These are phyloP conservation scores for Aspidoscelis tigris DNA, from an alignment of 2,113 vertebrate genomes.

Conservation along the genomic window DNA sequence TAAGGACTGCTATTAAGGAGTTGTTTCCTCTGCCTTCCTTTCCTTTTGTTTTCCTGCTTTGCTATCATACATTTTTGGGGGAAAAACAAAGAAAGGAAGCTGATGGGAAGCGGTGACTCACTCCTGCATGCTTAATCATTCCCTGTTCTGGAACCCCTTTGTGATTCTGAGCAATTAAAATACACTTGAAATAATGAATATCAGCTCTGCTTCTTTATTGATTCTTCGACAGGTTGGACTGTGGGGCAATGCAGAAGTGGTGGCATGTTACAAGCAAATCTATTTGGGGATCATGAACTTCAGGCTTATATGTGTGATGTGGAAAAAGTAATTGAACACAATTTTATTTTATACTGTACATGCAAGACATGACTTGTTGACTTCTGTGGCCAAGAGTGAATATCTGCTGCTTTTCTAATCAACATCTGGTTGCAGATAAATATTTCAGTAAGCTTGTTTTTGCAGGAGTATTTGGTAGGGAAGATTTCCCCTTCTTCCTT, in stretches of 20 bases:
- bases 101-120: not conserved
- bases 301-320: accelerated
- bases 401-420: not conserved
- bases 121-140: not conserved
- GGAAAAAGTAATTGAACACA: not conserved
- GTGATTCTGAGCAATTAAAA: not conserved
- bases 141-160: not conserved
- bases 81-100: not conserved
- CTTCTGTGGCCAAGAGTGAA: not conserved
- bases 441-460: not conserved
- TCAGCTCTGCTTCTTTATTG: not conserved
- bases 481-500: too few relatives aligned
- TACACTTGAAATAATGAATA: accelerated
- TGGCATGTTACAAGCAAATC: slow-evolving; percentile 1
- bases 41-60: not conserved
- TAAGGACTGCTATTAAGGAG: accelerated
- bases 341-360: not conserved
- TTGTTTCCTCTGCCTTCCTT: accelerated
- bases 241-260: not conserved
- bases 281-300: not conserved
- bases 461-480: not conserved
- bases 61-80: accelerated
- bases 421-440: not conserved
- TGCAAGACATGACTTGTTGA: not conserved
- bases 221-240: not conserved